A percentile compares a stretch with the other conserved stretches of the same genome.
These are phyloP conservation scores for Ptychobarbus kaznakovi DNA, from an alignment of 2,797 vertebrate species.

Conservation along the genomic window DNA sequence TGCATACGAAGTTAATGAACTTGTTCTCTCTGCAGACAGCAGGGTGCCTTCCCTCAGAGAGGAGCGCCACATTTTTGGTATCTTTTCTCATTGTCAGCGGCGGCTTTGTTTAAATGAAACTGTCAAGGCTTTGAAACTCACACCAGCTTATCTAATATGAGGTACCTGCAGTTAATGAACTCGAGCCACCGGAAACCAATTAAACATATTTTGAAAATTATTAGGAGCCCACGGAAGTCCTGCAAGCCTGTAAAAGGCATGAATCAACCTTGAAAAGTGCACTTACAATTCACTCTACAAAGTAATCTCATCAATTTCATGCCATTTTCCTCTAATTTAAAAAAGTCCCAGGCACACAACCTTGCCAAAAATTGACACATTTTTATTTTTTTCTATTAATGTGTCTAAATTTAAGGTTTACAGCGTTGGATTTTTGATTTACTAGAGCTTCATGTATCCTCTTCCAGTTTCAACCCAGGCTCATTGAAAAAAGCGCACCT, in stretches of 20 bases:
- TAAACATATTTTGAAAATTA: constrained; percentile 22
- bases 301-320: background rate
- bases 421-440: background rate
- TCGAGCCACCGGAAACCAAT: constrained; percentile 35
- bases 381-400: background rate
- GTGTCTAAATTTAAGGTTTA: background rate
- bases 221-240: background rate
- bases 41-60: background rate
- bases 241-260: constrained; percentile 29
- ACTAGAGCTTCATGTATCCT: background rate
- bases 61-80: background rate
- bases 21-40: constrained; percentile 14
- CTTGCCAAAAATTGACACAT: background rate
- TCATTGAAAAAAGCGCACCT: background rate
- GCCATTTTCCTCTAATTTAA: background rate
- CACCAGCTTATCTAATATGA: constrained; percentile 37
- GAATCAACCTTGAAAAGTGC: background rate
- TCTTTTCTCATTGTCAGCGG: constrained; percentile 23
- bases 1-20: background rate
- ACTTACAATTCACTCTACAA: constrained; percentile 30
- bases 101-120: constrained; percentile 35
- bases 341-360: constrained; percentile 1
- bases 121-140: constrained; percentile 45
- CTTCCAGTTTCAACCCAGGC: background rate
- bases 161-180: constrained; percentile 38